Evolutionary conservation across 2,888 invertebrate genomes (phyloP).

Genomic region (Allolobophora icterica): DNA sequence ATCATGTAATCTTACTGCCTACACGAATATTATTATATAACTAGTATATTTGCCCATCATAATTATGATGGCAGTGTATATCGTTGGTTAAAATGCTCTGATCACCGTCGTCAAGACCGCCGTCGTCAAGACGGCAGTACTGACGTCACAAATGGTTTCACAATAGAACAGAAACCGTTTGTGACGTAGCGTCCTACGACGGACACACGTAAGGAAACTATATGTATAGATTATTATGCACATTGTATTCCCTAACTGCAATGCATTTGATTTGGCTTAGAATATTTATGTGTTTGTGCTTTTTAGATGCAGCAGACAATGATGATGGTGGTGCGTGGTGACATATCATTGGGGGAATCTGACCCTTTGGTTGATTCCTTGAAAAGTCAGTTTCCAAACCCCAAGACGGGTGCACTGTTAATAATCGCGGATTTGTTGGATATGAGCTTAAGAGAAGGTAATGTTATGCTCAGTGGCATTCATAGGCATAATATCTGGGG

Average conservation of each 20-base stretch:
- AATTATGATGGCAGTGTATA: too few species aligned
- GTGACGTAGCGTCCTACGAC: too few species aligned
- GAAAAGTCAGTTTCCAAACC: not conserved
- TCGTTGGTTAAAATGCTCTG: too few species aligned
- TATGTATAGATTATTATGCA: not conserved
- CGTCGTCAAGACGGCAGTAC: too few species aligned
- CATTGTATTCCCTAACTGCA: not conserved
- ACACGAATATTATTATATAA: too few species aligned
- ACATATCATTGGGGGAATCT: not conserved
- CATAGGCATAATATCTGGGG: too few species aligned
- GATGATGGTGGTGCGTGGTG: conserved; percentile 21
- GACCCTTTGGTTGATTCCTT: conserved; percentile 25
- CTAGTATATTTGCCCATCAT: too few species aligned
- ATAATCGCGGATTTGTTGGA: conserved; percentile 13
- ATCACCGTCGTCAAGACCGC: too few species aligned
- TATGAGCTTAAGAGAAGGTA: conserved; percentile 14
- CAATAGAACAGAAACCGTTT: too few species aligned
- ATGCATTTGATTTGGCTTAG: not conserved
- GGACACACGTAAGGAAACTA: too few species aligned
- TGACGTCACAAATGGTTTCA: too few species aligned
- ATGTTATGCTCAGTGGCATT: not conserved
- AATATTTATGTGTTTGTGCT: not conserved
- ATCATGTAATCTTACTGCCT: too few species aligned
- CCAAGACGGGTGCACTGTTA: not conserved
- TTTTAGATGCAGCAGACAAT: conserved; percentile 26